Evolutionary conservation across 2,113 vertebrate genomes (phyloP).

Genomic region (Paradisaea rubra): DNA sequence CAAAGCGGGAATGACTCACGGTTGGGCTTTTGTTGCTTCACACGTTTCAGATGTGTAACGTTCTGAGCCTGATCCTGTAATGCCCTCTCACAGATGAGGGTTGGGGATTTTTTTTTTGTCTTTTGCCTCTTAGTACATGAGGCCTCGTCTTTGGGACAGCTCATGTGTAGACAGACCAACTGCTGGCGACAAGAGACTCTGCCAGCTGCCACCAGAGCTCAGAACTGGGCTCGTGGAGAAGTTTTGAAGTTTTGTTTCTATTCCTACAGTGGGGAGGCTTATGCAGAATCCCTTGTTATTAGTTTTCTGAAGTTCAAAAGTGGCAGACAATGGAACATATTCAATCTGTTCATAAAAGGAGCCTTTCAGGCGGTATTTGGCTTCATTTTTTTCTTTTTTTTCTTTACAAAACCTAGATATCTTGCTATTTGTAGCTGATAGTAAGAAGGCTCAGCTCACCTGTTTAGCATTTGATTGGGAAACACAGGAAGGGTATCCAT

Average conservation of each 20-base stretch:
- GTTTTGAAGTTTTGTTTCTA: neutral
- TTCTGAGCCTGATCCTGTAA: neutral
- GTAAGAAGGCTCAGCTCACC: neutral
- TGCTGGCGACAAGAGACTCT: rapidly evolving
- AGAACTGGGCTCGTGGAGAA: neutral
- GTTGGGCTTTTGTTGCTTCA: neutral
- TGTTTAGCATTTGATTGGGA: neutral
- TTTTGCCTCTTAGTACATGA: neutral
- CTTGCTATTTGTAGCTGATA: neutral
- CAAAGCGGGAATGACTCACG: neutral
- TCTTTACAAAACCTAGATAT: neutral
- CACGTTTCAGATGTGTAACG: rapidly evolving
- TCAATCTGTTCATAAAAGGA: neutral
- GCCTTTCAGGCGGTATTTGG: neutral
- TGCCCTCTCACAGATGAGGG: neutral
- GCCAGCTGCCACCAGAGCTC: neutral
- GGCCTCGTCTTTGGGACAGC: neutral
- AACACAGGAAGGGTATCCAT: neutral
- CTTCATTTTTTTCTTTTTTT: neutral
- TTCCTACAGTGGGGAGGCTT: neutral
- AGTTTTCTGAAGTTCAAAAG: neutral
- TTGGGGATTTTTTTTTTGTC: neutral
- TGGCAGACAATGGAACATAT: neutral
- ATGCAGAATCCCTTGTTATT: neutral
- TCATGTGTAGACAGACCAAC: neutral